phyloP scores from a whole-genome alignment of 2,797 vertebrate species.

The Acrocephalus scirpaceus region DNA sequence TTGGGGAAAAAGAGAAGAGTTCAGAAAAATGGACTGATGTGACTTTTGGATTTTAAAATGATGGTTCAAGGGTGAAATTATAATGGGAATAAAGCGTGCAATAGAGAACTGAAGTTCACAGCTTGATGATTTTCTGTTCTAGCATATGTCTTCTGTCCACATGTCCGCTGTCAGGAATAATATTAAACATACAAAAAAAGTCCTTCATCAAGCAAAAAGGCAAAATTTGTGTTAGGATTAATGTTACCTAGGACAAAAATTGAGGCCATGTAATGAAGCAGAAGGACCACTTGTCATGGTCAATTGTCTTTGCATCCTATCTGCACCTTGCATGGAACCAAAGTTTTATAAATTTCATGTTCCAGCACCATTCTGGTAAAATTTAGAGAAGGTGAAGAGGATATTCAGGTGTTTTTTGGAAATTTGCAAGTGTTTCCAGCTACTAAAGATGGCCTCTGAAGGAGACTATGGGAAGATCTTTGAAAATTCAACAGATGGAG shows the following conservation, averaged over 20 bases:
- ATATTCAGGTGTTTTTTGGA: background rate
- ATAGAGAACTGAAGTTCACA: background rate
- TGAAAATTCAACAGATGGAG: background rate
- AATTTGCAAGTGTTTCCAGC: background rate
- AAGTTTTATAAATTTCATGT: background rate
- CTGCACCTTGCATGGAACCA: background rate
- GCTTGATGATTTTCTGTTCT: background rate
- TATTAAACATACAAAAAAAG: background rate
- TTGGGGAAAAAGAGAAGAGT: background rate
- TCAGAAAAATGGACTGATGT: background rate
- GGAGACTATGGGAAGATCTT: background rate
- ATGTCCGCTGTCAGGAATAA: background rate
- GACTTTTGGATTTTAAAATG: background rate
- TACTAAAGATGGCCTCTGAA: background rate
- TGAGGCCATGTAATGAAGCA: background rate
- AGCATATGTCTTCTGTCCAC: background rate
- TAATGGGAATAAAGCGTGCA: accelerated
- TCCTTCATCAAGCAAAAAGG: background rate
- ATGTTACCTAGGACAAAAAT: background rate
- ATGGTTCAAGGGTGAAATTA: background rate
- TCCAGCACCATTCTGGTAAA: background rate
- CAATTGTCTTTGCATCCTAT: background rate
- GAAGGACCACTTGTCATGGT: background rate
- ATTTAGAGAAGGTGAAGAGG: background rate
- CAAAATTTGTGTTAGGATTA: background rate